These are phyloP conservation scores for Urocyon cinereoargenteus DNA, from an alignment of 2,797 vertebrate genomes.

Conservation along the genomic window DNA sequence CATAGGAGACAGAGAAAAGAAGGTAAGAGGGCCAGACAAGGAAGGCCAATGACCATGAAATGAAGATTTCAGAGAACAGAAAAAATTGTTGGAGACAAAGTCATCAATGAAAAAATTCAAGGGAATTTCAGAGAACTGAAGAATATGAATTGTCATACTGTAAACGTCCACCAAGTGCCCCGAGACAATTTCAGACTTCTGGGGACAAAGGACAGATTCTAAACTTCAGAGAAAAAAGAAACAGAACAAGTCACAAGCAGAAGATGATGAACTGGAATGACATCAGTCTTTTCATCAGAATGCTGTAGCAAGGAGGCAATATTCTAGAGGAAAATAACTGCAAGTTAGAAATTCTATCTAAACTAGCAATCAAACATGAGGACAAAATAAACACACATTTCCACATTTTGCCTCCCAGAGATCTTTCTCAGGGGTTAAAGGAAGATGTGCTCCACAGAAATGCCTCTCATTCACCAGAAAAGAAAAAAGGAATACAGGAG, in stretches of 20 bases:
- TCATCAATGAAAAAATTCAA: background rate
- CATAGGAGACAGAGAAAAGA: background rate
- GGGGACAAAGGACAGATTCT: background rate
- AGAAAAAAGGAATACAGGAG: background rate
- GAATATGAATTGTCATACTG: background rate
- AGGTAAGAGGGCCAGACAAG: background rate
- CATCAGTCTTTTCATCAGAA: background rate
- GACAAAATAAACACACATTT: background rate
- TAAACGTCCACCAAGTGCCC: background rate
- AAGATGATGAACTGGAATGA: background rate
- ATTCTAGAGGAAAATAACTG: background rate
- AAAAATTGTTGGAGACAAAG: background rate
- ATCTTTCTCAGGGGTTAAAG: background rate
- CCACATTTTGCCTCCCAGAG: background rate
- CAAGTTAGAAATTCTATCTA: background rate
- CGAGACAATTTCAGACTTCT: background rate
- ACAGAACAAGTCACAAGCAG: background rate
- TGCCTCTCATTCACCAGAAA: background rate
- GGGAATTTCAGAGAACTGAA: background rate
- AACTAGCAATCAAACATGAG: background rate
- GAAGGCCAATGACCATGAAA: background rate
- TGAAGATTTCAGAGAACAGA: background rate
- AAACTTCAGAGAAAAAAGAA: background rate
- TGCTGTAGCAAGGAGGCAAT: background rate
- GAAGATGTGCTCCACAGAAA: background rate